phyloP scores from a whole-genome alignment of 2,888 invertebrate species.

The Nephrotoma guestfalica region DNA sequence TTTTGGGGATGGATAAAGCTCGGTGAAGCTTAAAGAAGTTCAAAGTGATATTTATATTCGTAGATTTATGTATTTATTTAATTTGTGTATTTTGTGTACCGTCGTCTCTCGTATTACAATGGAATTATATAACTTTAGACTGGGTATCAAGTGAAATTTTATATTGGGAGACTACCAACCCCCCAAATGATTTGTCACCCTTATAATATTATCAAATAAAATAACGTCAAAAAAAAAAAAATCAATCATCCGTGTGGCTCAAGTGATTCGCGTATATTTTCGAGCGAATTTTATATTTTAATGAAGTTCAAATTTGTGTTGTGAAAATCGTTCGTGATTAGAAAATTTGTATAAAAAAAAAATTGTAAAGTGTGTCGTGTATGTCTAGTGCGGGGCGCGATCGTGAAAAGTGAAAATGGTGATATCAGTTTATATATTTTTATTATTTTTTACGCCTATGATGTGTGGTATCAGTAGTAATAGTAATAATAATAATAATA shows the following conservation, averaged over 20 bases:
- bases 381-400: not conserved
- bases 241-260: not conserved
- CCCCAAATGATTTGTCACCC: not conserved
- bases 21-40: not conserved
- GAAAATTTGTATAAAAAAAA: not conserved
- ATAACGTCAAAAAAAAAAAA: not conserved
- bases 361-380: not conserved
- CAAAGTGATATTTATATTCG: not conserved
- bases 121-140: not conserved
- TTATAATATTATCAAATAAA: not conserved
- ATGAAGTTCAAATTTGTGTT: not conserved
- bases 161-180: not conserved
- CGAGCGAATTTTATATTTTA: not conserved
- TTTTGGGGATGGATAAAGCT: not conserved
- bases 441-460: conserved; percentile 16
- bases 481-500: conserved; percentile 12
- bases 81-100: not conserved
- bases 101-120: not conserved
- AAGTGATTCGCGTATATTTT: not conserved
- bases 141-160: not conserved
- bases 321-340: not conserved
- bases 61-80: not conserved
- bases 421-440: conserved; percentile 28
- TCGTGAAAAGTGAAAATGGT: conserved; percentile 25
- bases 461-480: conserved; percentile 13